A percentile compares a stretch with the other conserved stretches of the same genome.
Conservation (phyloP, 1,140 invertebrate species). For the Microvelia longipes region DNA sequence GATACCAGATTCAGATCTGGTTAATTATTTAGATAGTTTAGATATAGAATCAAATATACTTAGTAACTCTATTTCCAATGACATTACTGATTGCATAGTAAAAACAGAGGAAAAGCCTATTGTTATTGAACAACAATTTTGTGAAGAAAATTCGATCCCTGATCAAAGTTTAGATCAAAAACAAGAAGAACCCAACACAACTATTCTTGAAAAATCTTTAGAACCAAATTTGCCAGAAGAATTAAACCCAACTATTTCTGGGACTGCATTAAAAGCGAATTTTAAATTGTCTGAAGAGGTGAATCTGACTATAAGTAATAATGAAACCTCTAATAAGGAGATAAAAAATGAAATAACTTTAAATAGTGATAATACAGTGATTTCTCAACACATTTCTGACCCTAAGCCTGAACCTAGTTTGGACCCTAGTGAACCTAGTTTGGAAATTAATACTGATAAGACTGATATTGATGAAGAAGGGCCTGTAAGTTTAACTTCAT, state of each 20-base stretch:
- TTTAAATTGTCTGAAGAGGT: background rate
- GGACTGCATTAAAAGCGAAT: no score
- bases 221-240: background rate
- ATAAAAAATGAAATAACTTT: no score
- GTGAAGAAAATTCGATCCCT: background rate
- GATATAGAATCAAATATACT: constrained; percentile 20
- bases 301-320: background rate
- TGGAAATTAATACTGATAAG: background rate
- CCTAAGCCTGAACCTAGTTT: no score
- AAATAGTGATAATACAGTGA: no score
- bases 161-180: no score
- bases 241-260: no score
- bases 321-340: background rate
- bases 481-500: background rate
- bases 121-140: background rate
- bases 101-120: background rate
- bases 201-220: background rate
- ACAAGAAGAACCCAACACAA: background rate
- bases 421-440: background rate
- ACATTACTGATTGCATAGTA: background rate
- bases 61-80: background rate
- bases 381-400: no score
- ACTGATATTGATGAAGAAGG: background rate
- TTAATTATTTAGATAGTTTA: constrained; percentile 39
- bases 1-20: constrained; percentile 40